Evolutionary conservation across 2,888 invertebrate genomes (phyloP).

Genomic region (Tenthredo mesomela): DNA sequence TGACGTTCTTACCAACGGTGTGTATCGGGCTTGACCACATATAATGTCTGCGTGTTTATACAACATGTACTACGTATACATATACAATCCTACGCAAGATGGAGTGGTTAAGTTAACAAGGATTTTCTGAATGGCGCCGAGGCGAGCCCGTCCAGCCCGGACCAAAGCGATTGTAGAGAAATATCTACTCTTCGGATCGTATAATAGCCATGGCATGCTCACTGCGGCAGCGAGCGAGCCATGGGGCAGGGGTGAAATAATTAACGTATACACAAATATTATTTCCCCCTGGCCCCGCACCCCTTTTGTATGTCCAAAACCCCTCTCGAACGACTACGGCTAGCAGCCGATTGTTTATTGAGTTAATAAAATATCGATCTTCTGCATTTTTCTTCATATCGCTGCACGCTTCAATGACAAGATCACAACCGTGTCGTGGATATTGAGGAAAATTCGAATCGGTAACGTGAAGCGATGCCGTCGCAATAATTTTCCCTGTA

Average conservation of each 20-base stretch:
- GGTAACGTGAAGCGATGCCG: not conserved
- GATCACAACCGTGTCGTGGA: not conserved
- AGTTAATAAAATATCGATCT: slow-evolving; percentile 12
- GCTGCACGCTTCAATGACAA: not conserved
- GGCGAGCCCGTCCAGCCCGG: slow-evolving; percentile 2
- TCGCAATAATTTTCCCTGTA: not conserved
- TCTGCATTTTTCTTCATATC: not conserved
- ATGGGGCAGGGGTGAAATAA: slow-evolving; percentile 29
- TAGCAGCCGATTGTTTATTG: not conserved
- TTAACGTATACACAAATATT: slow-evolving; percentile 43
- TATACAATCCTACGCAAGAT: slow-evolving; percentile 32
- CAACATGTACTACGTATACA: not conserved
- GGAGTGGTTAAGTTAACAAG: slow-evolving; percentile 48
- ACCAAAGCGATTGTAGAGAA: slow-evolving; percentile 26
- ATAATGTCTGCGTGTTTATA: not conserved
- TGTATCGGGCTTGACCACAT: not conserved
- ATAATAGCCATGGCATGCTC: slow-evolving; percentile 38
- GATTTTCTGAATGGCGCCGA: slow-evolving; percentile 48
- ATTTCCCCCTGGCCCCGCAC: not conserved
- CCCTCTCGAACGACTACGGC: not conserved
- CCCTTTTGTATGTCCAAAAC: not conserved
- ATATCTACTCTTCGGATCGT: slow-evolving; percentile 48
- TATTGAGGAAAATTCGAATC: not conserved
- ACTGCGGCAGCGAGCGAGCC: not conserved
- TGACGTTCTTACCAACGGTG: not conserved